phyloP scores from a whole-genome alignment of 2,113 vertebrate genomes.

The Leptobrachium ailaonicum region DNA sequence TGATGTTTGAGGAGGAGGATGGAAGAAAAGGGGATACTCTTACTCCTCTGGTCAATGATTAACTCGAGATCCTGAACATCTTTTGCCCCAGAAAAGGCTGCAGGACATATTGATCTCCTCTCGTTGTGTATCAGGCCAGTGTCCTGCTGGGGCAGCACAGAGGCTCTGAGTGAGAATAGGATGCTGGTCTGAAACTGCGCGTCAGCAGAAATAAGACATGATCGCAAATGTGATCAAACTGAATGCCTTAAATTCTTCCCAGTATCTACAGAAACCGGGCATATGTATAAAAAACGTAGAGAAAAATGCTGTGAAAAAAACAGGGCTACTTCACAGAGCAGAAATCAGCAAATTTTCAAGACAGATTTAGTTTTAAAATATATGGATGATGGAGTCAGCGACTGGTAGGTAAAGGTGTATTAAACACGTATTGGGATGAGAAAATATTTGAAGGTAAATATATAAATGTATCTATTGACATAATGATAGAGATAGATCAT shows the following conservation, averaged over 20 bases:
- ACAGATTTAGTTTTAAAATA: too few species aligned
- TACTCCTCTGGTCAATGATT: slow-evolving; percentile 36
- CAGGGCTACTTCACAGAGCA: background rate
- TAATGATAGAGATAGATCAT: too few species aligned
- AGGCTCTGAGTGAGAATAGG: slow-evolving; percentile 31
- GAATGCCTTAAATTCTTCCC: slow-evolving; percentile 25
- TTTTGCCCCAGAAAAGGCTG: slow-evolving; percentile 4
- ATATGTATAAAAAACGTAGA: background rate
- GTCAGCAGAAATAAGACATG: slow-evolving; percentile 35
- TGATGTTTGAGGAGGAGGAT: slow-evolving; percentile 44
- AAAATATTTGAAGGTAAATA: too few species aligned
- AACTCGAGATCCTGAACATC: slow-evolving; percentile 21
- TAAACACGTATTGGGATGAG: too few species aligned
- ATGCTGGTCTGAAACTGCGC: slow-evolving; percentile 16
- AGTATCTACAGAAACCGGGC: slow-evolving; percentile 11
- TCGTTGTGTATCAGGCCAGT: background rate
- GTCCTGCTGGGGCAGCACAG: slow-evolving; percentile 41
- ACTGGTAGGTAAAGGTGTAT: too few species aligned
- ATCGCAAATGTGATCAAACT: slow-evolving; percentile 14
- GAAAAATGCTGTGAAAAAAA: background rate
- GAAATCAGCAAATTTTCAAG: too few species aligned
- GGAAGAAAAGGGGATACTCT: slow-evolving; percentile 32
- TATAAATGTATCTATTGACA: too few species aligned
- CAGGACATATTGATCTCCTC: slow-evolving; percentile 31
- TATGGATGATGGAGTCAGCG: too few species aligned